Conservation (phyloP, 2,888 invertebrate species). For the Dichetophora obliterata region DNA sequence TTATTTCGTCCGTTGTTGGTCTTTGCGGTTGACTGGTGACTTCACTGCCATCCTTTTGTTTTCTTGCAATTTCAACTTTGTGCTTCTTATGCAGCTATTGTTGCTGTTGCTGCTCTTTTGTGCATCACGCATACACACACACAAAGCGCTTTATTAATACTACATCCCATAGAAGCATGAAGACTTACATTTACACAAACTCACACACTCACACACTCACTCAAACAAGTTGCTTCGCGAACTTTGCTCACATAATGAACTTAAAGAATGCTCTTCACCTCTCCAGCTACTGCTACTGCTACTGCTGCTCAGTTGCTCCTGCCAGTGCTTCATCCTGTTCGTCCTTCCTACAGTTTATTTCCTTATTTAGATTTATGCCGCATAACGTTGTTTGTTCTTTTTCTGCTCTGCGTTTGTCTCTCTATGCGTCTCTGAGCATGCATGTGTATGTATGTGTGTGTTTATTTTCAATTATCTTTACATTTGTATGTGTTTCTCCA, state of each 20-base stretch:
- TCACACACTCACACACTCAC: not conserved
- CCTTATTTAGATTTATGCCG: constrained; percentile 19
- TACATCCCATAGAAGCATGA: not conserved
- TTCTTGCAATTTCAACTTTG: constrained; percentile 10
- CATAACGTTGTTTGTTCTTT: constrained; percentile 21
- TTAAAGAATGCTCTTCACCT: not conserved
- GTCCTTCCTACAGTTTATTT: constrained; percentile 11
- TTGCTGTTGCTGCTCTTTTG: not conserved
- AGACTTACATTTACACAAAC: not conserved
- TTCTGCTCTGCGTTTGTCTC: not conserved
- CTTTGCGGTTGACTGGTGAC: not conserved
- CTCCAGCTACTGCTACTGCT: not conserved
- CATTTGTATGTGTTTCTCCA: not conserved
- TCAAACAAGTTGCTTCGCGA: not conserved
- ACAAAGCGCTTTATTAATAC: not conserved
- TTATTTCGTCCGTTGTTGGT: constrained; percentile 5
- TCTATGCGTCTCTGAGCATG: not conserved
- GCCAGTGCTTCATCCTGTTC: not conserved
- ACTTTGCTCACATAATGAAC: constrained; percentile 13
- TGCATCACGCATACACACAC: not conserved
- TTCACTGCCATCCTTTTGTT: constrained; percentile 14
- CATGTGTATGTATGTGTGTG: not conserved
- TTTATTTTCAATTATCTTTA: not conserved
- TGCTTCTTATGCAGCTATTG: constrained; percentile 14
- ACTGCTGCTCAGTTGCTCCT: constrained; percentile 14